Percentiles rank a stretch among this genome's conserved stretches.
These are phyloP conservation scores for Polypterus bichir DNA, from an alignment of 2,113 vertebrate genomes.

Conservation along the genomic window DNA sequence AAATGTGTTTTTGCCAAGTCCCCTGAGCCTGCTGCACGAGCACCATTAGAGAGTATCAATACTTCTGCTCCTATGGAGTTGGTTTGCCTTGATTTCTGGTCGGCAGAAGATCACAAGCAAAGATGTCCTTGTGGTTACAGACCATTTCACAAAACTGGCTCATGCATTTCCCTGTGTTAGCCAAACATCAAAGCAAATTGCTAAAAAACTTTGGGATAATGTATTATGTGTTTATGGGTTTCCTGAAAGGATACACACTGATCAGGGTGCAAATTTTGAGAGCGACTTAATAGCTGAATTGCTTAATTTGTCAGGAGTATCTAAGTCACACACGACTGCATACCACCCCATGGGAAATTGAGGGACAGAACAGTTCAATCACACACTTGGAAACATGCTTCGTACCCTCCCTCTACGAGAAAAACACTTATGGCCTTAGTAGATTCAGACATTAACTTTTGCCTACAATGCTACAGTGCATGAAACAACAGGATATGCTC, in stretches of 20 bases:
- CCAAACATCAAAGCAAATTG: neutral
- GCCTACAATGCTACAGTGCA: constrained; percentile 16
- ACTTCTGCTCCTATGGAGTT: constrained; percentile 3
- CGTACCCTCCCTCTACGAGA: neutral
- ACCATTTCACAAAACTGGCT: constrained; percentile 14
- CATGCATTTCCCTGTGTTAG: constrained; percentile 7
- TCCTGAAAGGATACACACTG: too few relatives aligned
- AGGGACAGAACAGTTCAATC: constrained; percentile 11
- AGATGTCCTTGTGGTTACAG: constrained; percentile 13
- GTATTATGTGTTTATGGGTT: too few relatives aligned
- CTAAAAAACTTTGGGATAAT: too few relatives aligned
- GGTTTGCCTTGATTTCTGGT: constrained; percentile 13
- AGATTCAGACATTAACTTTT: constrained; percentile 16
- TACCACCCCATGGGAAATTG: constrained; percentile 11
- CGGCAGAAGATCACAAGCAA: constrained; percentile 7
- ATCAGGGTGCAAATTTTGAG: too few relatives aligned
- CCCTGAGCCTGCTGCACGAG: constrained; percentile 8
- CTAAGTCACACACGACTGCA: too few relatives aligned
- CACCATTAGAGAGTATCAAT: constrained; percentile 9
- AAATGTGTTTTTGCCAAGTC: constrained; percentile 13
- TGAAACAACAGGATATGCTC: constrained; percentile 15
- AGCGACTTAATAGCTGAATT: too few relatives aligned
- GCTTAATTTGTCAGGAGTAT: too few relatives aligned
- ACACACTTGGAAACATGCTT: constrained; percentile 9
- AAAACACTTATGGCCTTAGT: constrained; percentile 10